A percentile compares a stretch with the other conserved stretches of the same genome.
Evolutionary conservation across 2,113 vertebrate genomes (phyloP).

Genomic region (Plecotus auritus): DNA sequence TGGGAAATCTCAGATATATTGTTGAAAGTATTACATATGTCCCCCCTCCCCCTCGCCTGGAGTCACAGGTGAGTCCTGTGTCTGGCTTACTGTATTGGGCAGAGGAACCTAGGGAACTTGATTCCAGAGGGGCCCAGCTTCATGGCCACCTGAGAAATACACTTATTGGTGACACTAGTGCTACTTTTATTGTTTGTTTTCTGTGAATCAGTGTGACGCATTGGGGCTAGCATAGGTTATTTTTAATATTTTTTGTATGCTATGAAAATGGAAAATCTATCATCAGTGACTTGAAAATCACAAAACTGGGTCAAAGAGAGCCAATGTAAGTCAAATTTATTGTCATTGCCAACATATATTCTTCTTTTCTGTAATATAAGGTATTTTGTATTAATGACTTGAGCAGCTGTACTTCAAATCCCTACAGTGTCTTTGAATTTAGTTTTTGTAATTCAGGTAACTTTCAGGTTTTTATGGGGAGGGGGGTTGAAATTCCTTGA

Average conservation of each 20-base stretch:
- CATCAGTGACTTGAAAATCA: neutral
- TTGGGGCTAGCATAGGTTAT: neutral
- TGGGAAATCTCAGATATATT: too few relatives aligned
- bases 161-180: neutral
- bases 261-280: neutral
- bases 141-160: neutral
- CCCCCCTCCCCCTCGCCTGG: neutral
- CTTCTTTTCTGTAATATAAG: neutral
- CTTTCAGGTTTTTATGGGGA: neutral
- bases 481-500: neutral
- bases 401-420: neutral
- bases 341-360: neutral
- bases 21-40: neutral
- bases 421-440: neutral
- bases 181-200: neutral
- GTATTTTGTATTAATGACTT: constrained; percentile 7
- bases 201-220: neutral
- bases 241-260: neutral
- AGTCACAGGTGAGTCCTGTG: neutral
- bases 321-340: constrained; percentile 13
- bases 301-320: neutral
- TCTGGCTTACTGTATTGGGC: neutral
- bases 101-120: neutral
- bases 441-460: constrained; percentile 19
- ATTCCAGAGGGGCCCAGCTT: neutral